A percentile compares a stretch with the other conserved stretches of the same genome.
Evolutionary conservation across 2,797 vertebrate species (phyloP).

Genomic region (Bufotes viridis): DNA sequence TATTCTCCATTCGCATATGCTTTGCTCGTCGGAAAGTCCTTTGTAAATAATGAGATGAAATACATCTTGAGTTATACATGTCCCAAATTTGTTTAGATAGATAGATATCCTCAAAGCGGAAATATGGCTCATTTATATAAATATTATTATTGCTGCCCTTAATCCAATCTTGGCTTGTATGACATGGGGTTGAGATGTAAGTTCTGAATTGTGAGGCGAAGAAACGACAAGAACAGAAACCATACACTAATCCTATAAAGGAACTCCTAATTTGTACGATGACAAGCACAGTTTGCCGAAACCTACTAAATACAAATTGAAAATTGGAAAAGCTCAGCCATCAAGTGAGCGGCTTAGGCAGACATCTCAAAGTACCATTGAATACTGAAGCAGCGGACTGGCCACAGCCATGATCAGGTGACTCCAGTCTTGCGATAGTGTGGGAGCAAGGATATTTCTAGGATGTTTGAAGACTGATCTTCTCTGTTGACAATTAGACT

Average conservation of each 20-base stretch:
- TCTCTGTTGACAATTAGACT: too few relatives aligned
- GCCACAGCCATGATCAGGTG: too few relatives aligned
- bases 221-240: background rate
- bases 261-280: background rate
- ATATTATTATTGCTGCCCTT: background rate
- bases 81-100: background rate
- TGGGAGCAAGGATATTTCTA: too few relatives aligned
- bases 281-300: too few relatives aligned
- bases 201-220: background rate
- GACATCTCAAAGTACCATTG: too few relatives aligned
- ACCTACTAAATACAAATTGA: too few relatives aligned
- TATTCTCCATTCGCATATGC: constrained; percentile 20
- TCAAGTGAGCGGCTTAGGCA: too few relatives aligned
- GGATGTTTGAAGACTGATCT: too few relatives aligned
- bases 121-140: constrained; percentile 6
- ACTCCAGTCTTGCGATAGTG: too few relatives aligned
- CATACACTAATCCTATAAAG: background rate
- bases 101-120: background rate
- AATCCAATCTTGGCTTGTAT: background rate
- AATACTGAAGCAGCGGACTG: too few relatives aligned
- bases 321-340: too few relatives aligned
- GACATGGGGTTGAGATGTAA: background rate
- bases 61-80: constrained; percentile 4
- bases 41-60: background rate
- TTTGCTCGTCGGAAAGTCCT: background rate